Evolutionary conservation across 2,797 vertebrate genomes (phyloP), one percentile per base, ranked within the genome.

Genomic region (Poeciliopsis presidionis): DNA sequence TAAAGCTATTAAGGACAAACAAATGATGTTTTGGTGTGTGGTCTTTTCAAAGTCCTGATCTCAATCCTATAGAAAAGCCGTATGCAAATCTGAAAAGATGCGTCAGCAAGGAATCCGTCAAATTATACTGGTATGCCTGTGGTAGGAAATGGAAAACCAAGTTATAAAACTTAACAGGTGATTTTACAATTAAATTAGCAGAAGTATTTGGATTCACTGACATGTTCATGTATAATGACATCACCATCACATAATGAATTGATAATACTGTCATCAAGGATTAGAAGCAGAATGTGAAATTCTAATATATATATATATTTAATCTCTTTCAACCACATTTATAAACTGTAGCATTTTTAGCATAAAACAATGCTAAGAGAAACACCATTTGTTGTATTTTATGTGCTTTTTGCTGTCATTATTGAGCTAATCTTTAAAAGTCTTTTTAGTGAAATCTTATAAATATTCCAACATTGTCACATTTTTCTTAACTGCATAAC

Each of bases 361-460:
- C 74, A 79, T 72, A 86, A 57, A 82, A 72, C 86, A 86, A 82
- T 80, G 81, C 20, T 33, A 33, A 33, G 2, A 33, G 33, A 33
- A 33, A 33, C 33, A 33, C 33, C 3, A 33, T 33, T 36, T 22
- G 39, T 11, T 69, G 22, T 43, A n/a, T 41, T 67, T 11, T n/a
- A 12, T 41, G 63, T 1, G 36, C 4, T 67, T 12, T 39, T 12
- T 67, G 36, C 36, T 41, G 5, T 39, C 36, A 41, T 65, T 41
- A 41, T 65, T 39, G 39, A 12, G 25, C 36, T 43, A 22, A 67
- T 75, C 22, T 39, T 1, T 16, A 41, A n/a, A 69, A 53, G 14
- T 5, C 20, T 3, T 63, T 57, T 51, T 4, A 59, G 67, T n/a
- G 3, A 51, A 25, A 7, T 65, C 6, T 65, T 16, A 74, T 25